A percentile compares a stretch with the other conserved stretches of the same genome.
Evolutionary conservation across 1,140 invertebrate genomes (phyloP).

Genomic region (Scylla paramamosain): DNA sequence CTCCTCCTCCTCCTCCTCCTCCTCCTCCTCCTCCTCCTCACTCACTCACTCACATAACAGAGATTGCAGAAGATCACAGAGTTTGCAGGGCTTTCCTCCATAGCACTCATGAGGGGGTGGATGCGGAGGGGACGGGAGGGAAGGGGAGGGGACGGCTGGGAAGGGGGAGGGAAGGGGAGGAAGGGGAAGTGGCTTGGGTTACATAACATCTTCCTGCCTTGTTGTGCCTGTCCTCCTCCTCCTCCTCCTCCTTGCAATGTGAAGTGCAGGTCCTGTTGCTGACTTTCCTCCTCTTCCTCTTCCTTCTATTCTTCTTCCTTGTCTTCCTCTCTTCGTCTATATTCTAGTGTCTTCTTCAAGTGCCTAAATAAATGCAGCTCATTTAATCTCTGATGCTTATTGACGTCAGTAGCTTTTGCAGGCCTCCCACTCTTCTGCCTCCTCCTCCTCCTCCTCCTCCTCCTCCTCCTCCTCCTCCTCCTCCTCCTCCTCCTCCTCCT

Average conservation of each 20-base stretch:
- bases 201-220: neutral
- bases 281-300: neutral
- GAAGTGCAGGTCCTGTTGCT: neutral
- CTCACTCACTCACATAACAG: neutral
- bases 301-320: neutral
- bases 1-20: conserved; percentile 16
- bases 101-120: neutral
- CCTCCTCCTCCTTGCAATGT: neutral
- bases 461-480: neutral
- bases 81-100: neutral
- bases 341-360: neutral
- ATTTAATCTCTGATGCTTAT: neutral
- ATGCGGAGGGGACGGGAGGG: neutral
- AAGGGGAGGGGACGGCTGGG: neutral
- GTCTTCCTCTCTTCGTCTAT: neutral
- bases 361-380: neutral
- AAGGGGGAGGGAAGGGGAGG: neutral
- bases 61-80: too few relatives aligned
- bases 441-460: neutral
- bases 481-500: neutral
- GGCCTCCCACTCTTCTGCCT: neutral
- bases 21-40: conserved; percentile 4
- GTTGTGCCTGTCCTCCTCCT: neutral
- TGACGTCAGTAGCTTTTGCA: neutral
- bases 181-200: neutral